Percentiles rank a stretch among this genome's conserved stretches.
These are phyloP conservation scores for Agapornis canus DNA, from an alignment of 2,797 vertebrate species.

Conservation along the genomic window DNA sequence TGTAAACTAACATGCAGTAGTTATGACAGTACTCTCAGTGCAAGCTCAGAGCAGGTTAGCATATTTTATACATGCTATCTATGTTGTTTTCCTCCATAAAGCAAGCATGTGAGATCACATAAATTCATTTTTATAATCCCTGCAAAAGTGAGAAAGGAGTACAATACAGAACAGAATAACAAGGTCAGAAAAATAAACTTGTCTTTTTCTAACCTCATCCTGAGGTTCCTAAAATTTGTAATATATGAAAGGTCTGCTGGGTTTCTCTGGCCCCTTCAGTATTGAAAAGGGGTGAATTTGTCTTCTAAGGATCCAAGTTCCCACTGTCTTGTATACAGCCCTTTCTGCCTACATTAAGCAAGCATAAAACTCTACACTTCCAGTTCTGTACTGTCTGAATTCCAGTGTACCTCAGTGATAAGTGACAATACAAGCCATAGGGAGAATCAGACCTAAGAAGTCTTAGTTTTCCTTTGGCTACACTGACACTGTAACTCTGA, in stretches of 20 bases:
- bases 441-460: neutral
- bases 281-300: neutral
- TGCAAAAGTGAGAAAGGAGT: neutral
- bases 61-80: accelerated
- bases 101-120: accelerated
- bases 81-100: neutral
- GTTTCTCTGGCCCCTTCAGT: neutral
- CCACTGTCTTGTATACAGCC: neutral
- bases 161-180: neutral
- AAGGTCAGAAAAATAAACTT: neutral
- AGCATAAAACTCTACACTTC: neutral
- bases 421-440: neutral
- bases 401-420: neutral
- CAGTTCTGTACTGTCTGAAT: neutral
- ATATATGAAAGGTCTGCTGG: neutral
- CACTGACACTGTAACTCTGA: neutral
- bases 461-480: neutral
- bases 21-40: neutral
- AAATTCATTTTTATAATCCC: neutral
- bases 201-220: neutral
- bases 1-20: neutral
- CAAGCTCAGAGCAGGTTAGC: neutral
- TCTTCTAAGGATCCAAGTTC: neutral
- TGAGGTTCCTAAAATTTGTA: neutral
- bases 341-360: neutral